Evolutionary conservation across 2,113 vertebrate species (phyloP).

Genomic region (Gallinago media): DNA sequence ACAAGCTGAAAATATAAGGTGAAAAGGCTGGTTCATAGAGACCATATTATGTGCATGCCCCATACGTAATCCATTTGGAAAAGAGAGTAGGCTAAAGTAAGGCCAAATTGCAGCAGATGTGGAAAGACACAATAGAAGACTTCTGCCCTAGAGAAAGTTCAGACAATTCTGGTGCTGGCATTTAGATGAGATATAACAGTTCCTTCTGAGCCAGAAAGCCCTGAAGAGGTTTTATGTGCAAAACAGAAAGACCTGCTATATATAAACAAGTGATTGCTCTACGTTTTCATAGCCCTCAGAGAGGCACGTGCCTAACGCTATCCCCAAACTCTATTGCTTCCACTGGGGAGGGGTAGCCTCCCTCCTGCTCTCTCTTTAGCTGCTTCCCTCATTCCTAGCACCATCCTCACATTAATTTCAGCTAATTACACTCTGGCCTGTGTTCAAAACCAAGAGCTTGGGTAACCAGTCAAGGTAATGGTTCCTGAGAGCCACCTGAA

Average conservation of each 20-base stretch:
- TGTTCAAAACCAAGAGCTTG: not conserved
- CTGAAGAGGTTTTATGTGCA: not conserved
- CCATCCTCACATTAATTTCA: not conserved
- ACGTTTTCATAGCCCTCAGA: not conserved
- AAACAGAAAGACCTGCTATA: accelerated
- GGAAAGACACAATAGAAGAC: not conserved
- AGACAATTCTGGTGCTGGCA: not conserved
- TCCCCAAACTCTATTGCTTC: not conserved
- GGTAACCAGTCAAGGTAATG: not conserved
- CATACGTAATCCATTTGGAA: not conserved
- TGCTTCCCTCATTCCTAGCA: not conserved
- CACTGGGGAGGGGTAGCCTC: not conserved
- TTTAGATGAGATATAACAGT: not conserved
- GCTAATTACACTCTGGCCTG: not conserved
- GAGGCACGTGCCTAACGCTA: not conserved
- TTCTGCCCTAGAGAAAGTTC: not conserved
- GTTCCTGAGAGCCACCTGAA: not conserved
- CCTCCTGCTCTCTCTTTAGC: not conserved
- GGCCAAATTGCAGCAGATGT: not conserved
- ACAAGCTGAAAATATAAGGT: not conserved
- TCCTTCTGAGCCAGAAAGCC: not conserved
- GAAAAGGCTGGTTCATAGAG: not conserved
- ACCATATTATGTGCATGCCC: not conserved
- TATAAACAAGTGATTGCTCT: not conserved
- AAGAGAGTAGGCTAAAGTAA: not conserved